Percentiles rank a stretch among this genome's conserved stretches.
Conservation (phyloP, 2,888 invertebrate genomes). For the Boloria euphrosyne region DNA sequence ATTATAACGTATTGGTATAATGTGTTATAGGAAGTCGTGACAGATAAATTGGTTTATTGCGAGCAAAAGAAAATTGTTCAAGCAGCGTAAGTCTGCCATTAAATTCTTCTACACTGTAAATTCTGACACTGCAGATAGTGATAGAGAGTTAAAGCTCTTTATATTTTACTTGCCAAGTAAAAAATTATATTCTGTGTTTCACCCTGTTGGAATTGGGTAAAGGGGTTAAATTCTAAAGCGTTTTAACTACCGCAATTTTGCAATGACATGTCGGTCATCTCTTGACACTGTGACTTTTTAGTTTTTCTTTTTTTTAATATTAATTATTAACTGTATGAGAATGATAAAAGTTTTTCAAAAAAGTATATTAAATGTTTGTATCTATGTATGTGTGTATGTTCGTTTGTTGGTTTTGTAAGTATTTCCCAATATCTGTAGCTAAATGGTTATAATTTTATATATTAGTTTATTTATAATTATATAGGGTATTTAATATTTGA, state of each 20-base stretch:
- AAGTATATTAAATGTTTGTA: too few species aligned
- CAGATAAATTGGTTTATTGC: too few species aligned
- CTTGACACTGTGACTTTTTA: not conserved
- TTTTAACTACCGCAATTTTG: conserved; percentile 1
- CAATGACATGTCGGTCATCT: not conserved
- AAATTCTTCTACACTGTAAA: not conserved
- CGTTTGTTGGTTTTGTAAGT: too few species aligned
- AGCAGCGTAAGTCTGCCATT: not conserved
- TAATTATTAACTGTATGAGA: not conserved
- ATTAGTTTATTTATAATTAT: too few species aligned
- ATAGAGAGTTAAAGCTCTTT: conserved; percentile 4
- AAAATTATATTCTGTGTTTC: conserved; percentile 10
- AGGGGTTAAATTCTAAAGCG: conserved; percentile 21
- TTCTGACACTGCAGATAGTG: not conserved
- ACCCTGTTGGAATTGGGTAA: conserved; percentile 23
- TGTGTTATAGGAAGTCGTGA: too few species aligned
- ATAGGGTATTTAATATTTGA: too few species aligned
- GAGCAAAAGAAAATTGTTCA: not conserved
- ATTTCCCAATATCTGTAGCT: too few species aligned
- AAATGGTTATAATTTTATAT: too few species aligned
- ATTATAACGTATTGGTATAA: too few species aligned
- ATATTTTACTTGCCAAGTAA: conserved; percentile 4
- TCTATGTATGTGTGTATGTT: too few species aligned
- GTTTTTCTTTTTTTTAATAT: not conserved
- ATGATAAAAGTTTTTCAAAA: too few species aligned